Evolutionary conservation across 2,113 vertebrate species (phyloP), one percentile per base, ranked within the genome.

Genomic region (Lichenostomus cassidix): DNA sequence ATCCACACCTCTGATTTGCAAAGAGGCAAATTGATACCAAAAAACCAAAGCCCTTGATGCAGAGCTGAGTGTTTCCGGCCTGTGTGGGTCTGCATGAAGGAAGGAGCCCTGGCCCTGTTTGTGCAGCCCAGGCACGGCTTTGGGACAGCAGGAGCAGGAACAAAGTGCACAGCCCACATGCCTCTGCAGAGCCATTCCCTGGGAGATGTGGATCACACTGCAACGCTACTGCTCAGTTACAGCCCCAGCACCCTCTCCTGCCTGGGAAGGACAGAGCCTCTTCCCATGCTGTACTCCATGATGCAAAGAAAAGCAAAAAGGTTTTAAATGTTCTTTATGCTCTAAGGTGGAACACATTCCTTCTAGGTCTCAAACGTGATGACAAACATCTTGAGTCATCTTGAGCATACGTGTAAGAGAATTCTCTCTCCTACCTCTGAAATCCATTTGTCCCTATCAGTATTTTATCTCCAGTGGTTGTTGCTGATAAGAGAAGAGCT

Each of bases 131-230:
- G 2, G 21, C 31, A 19, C 0, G 0, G 12, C 0, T 14, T 1
- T n/a, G 28, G 50, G 41, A 4, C 3, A 37, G 17, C 0, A 8
- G 56, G 16, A 79, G 44, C 25, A 20, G 55, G 37, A 62, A 25
- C 8, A 10, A 55, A 7, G 16, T 0, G 9, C 37, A 2, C 1
- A 11, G 50, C 65, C 4, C 1, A 5, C 59, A 5, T 0, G 1
- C 4, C 60, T 33, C 35, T 29, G 46, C 47, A 70, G 31, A 39
- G 80, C n/a, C 28, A 0, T 25, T 28, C 63, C 69, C 58, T 65
- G 47, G 3, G 6, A 80, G 58, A 39, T 2, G 33, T 3, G 76
- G 33, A 11, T 31, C 23, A 21, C 6, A 7, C 50, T 31, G 58
- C 58, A 77, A 10, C 9, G 11, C 63, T 20, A 3, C 44, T 59